These are phyloP conservation scores for Artibeus jamaicensis DNA, from an alignment of 2,797 vertebrate genomes.

Conservation along the genomic window DNA sequence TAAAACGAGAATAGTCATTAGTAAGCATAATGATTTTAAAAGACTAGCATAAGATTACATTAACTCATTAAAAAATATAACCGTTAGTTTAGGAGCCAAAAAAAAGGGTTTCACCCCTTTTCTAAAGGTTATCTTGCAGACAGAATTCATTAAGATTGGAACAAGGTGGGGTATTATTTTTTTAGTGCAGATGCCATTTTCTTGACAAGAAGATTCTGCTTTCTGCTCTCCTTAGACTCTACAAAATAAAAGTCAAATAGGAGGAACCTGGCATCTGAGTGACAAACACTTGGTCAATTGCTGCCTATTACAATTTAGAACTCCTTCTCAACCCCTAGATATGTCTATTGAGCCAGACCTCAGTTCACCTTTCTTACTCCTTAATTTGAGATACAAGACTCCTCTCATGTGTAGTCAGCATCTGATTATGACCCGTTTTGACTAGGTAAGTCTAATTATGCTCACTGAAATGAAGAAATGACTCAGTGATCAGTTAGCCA, in stretches of 20 bases:
- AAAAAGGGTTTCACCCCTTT: neutral
- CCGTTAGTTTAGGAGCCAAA: neutral
- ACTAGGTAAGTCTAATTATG: neutral
- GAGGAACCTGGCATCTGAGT: neutral
- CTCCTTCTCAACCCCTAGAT: neutral
- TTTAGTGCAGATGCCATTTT: neutral
- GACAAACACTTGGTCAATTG: neutral
- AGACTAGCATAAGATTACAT: neutral
- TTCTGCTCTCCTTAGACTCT: neutral
- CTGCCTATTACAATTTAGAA: neutral
- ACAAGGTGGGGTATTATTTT: neutral
- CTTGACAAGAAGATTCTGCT: conserved; percentile 5
- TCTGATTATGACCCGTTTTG: neutral
- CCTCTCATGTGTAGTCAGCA: neutral
- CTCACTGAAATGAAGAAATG: conserved; percentile 2
- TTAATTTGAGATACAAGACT: neutral
- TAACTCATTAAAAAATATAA: neutral
- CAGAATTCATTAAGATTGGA: neutral
- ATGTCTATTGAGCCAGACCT: neutral
- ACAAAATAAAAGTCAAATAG: neutral
- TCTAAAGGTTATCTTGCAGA: neutral
- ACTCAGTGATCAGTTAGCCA: neutral
- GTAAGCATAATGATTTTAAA: neutral
- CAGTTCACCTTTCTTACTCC: neutral
- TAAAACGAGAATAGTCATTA: neutral